Conservation (phyloP, 2,797 vertebrate genomes). For the Holocentrus rufus region DNA sequence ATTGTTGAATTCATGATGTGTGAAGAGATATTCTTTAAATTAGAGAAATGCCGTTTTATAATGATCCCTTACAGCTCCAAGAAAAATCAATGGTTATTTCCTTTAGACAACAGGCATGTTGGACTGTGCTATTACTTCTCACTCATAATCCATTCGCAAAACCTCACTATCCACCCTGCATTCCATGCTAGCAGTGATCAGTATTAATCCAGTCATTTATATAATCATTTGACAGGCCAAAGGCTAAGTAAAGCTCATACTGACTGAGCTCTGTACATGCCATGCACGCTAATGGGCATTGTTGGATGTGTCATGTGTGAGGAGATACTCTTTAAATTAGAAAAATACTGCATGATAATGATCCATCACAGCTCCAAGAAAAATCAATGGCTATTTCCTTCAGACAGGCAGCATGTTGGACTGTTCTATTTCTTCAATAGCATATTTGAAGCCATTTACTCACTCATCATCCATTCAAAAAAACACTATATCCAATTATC, state of each 20-base stretch:
- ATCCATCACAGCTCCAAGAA: constrained; percentile 8
- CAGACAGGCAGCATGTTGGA: constrained; percentile 16
- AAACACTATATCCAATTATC: constrained; percentile 72
- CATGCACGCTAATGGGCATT: constrained; percentile 53
- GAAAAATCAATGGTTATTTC: constrained; percentile 30
- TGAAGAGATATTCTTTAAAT: not conserved
- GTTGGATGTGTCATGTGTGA: constrained; percentile 1
- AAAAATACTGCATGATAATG: constrained; percentile 15
- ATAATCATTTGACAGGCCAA: constrained; percentile 81
- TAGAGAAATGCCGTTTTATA: constrained; percentile 1
- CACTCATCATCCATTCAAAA: constrained; percentile 67
- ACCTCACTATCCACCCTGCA: constrained; percentile 69
- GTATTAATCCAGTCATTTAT: constrained; percentile 85
- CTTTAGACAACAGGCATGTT: constrained; percentile 24
- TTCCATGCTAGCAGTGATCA: constrained; percentile 78
- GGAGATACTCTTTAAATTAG: not conserved
- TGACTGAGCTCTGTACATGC: constrained; percentile 68
- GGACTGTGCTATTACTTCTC: constrained; percentile 52
- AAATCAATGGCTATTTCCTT: constrained; percentile 34
- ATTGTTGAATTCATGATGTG: not conserved
- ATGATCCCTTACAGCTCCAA: constrained; percentile 14
- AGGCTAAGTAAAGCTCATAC: constrained; percentile 81
- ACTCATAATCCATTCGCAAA: constrained; percentile 68
- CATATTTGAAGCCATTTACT: constrained; percentile 56
- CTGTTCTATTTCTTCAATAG: constrained; percentile 46